Conservation (phyloP, 1,140 invertebrate species). For the Ectropis grisescens region DNA sequence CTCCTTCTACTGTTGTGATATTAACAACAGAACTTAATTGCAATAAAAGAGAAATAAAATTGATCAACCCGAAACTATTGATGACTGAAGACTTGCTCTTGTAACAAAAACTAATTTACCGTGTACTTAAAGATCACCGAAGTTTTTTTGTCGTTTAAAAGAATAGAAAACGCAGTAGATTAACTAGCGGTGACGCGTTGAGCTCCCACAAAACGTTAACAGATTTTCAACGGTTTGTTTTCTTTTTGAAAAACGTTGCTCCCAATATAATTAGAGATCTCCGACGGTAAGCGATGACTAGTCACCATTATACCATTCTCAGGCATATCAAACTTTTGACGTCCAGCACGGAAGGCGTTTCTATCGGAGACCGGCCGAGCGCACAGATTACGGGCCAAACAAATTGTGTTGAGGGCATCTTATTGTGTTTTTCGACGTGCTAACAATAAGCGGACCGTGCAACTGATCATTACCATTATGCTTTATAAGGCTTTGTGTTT, state of each 20-base stretch:
- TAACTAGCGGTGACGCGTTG: conserved; percentile 32
- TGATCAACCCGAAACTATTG: too few relatives aligned
- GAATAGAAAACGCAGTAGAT: conserved; percentile 44
- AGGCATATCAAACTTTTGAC: conserved; percentile 31
- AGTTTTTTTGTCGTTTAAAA: conserved; percentile 39
- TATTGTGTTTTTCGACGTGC: conserved; percentile 56
- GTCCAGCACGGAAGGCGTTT: conserved; percentile 29
- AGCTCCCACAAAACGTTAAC: conserved; percentile 51
- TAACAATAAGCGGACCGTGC: conserved; percentile 55
- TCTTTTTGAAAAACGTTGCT: conserved; percentile 41
- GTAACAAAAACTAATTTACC: conserved; percentile 43
- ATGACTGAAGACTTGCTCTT: too few relatives aligned
- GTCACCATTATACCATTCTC: conserved; percentile 40
- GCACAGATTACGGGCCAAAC: conserved; percentile 55
- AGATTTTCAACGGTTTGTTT: conserved; percentile 56
- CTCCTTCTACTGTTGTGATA: too few relatives aligned
- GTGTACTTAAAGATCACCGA: conserved; percentile 45
- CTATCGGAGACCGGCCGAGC: conserved; percentile 31
- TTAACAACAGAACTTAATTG: too few relatives aligned
- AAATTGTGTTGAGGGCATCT: conserved; percentile 53
- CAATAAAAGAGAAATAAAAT: too few relatives aligned
- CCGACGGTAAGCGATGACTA: conserved; percentile 40
- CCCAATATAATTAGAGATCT: conserved; percentile 52
- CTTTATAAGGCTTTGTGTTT: conserved; percentile 67
- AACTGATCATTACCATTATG: conserved; percentile 67